phyloP scores from a whole-genome alignment of 2,888 invertebrate genomes.

The Patella pellucida region DNA sequence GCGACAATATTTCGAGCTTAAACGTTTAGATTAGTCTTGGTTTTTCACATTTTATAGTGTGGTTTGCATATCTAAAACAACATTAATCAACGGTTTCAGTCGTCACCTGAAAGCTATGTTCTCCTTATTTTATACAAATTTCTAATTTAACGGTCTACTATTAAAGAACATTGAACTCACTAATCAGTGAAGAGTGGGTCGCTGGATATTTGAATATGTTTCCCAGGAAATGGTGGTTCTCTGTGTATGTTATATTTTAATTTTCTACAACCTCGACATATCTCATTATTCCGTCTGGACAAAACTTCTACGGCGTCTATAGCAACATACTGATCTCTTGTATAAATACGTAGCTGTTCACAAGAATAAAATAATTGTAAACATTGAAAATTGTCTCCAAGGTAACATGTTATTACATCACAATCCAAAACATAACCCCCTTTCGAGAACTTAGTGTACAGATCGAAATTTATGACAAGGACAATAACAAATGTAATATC shows the following conservation, averaged over 20 bases:
- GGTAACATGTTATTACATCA: neutral
- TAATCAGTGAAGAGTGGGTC: constrained; percentile 41
- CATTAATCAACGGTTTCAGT: too few species aligned
- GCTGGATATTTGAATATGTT: constrained; percentile 26
- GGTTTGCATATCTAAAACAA: too few species aligned
- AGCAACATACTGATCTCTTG: constrained; percentile 48
- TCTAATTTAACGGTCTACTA: neutral
- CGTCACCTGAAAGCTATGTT: too few species aligned
- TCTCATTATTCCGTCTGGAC: constrained; percentile 39
- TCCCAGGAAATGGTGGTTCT: constrained; percentile 45
- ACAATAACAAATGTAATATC: neutral
- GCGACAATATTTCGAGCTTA: too few species aligned
- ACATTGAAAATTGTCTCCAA: neutral
- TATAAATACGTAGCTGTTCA: constrained; percentile 50
- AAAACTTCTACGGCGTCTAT: constrained; percentile 60
- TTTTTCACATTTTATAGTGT: too few species aligned
- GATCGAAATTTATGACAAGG: too few species aligned
- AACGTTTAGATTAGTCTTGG: too few species aligned
- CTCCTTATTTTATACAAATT: neutral
- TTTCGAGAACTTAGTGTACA: too few species aligned
- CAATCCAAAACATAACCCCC: neutral
- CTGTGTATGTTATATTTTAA: constrained; percentile 51
- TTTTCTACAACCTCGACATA: constrained; percentile 46
- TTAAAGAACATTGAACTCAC: constrained; percentile 34
- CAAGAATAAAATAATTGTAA: neutral